These are phyloP conservation scores for Cynopterus sphinx DNA, from an alignment of 2,797 vertebrate genomes.

Conservation along the genomic window DNA sequence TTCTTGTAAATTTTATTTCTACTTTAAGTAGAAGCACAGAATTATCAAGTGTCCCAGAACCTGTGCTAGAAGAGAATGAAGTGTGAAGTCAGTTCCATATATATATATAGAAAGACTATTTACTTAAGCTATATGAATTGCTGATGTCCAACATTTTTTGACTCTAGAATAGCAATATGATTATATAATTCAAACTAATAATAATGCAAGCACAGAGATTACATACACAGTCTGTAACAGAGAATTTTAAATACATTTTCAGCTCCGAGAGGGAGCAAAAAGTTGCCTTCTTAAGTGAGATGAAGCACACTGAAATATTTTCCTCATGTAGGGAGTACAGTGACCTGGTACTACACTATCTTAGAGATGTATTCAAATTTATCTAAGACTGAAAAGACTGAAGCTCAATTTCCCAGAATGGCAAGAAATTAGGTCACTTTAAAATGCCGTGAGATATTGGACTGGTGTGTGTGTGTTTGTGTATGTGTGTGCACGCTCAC, in stretches of 20 bases:
- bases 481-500: neutral
- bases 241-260: neutral
- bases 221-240: neutral
- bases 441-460: neutral
- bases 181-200: neutral
- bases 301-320: neutral
- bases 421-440: neutral
- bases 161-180: neutral
- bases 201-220: neutral
- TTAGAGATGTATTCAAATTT: neutral
- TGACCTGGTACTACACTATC: neutral
- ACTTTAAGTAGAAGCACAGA: neutral
- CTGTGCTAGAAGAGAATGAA: neutral
- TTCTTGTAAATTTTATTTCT: neutral
- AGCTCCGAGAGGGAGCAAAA: neutral
- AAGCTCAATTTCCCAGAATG: neutral
- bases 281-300: neutral
- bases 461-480: neutral
- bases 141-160: neutral
- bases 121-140: neutral
- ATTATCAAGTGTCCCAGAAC: neutral
- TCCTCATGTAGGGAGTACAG: neutral
- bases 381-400: neutral
- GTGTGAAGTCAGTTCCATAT: neutral
- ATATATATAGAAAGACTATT: neutral